Evolutionary conservation across 2,888 invertebrate species (phyloP).

Genomic region (Sisyra terminalis): DNA sequence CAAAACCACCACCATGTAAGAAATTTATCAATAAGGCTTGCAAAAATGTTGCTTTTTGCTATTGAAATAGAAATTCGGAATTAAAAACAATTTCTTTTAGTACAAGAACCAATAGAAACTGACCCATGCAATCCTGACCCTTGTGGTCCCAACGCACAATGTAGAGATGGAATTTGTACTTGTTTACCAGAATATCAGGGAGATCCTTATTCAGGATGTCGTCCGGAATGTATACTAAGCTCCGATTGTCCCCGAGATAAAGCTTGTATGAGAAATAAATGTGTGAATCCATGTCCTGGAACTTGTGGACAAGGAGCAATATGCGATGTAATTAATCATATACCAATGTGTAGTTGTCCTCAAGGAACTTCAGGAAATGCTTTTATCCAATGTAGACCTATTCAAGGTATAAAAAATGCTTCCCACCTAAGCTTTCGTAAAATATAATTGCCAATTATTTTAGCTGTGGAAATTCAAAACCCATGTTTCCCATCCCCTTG

Average conservation of each 20-base stretch:
- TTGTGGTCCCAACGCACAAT: slow-evolving; percentile 39
- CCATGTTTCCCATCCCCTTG: slow-evolving; percentile 19
- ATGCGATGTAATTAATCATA: slow-evolving; percentile 38
- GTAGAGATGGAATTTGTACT: slow-evolving; percentile 24
- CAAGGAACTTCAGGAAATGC: slow-evolving; percentile 49
- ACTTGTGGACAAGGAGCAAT: slow-evolving; percentile 48
- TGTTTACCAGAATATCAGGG: slow-evolving; percentile 22
- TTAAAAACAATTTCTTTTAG: too few relatives aligned
- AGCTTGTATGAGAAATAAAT: slow-evolving; percentile 44
- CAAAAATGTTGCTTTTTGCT: slow-evolving; percentile 19
- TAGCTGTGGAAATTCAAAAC: slow-evolving; percentile 17
- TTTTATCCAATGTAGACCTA: slow-evolving; percentile 39
- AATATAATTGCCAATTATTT: slow-evolving; percentile 31
- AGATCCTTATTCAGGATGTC: slow-evolving; percentile 30
- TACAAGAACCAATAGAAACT: slow-evolving; percentile 23
- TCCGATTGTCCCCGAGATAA: slow-evolving; percentile 44
- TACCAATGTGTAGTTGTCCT: slow-evolving; percentile 42
- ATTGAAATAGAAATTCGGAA: slow-evolving; percentile 10
- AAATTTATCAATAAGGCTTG: slow-evolving; percentile 6
- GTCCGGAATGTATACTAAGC: slow-evolving; percentile 49
- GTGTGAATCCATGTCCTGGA: slow-evolving; percentile 45
- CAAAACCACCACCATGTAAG: slow-evolving; percentile 35
- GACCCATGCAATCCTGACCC: slow-evolving; percentile 42
- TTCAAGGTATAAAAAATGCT: slow-evolving; percentile 27
- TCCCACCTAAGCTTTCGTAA: background rate